Percentiles rank a stretch among this genome's conserved stretches.
Evolutionary conservation across 2,888 invertebrate genomes (phyloP).

Genomic region (Muschampia plurimacula): DNA sequence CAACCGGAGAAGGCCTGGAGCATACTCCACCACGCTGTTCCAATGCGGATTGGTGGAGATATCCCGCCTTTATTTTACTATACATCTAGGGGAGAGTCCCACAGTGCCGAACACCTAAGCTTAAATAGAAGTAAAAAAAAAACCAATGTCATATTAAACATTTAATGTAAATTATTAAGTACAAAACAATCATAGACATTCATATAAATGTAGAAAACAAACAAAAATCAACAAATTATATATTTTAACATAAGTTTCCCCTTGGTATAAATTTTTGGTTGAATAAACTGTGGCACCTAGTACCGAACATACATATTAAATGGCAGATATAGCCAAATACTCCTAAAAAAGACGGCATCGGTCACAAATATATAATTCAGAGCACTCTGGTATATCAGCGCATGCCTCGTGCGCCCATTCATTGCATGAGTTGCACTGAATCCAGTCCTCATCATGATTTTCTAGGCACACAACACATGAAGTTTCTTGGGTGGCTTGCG

Average conservation of each 20-base stretch:
- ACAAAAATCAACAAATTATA: not conserved
- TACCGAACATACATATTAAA: not conserved
- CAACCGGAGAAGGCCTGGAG: no score
- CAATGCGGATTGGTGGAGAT: no score
- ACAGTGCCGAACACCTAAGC: constrained; percentile 14
- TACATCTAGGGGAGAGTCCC: not conserved
- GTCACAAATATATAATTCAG: constrained; percentile 21
- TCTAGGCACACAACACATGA: constrained; percentile 37
- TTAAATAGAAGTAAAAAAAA: constrained; percentile 7
- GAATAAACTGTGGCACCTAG: constrained; percentile 4
- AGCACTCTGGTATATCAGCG: constrained; percentile 44
- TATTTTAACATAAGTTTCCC: not conserved
- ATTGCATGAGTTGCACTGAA: constrained; percentile 21
- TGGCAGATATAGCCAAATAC: constrained; percentile 11
- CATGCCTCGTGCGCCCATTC: constrained; percentile 42
- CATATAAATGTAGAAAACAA: not conserved
- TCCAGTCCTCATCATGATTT: constrained; percentile 42
- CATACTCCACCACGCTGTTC: no score
- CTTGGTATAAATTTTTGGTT: constrained; percentile 7
- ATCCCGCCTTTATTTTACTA: no score
- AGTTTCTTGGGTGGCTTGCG: not conserved
- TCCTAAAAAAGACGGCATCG: constrained; percentile 39
- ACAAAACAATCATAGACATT: not conserved
- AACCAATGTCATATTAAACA: not conserved
- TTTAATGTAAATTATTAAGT: not conserved